Evolutionary conservation across 2,113 vertebrate species (phyloP).

Genomic region (Zosterops hypoxanthus): DNA sequence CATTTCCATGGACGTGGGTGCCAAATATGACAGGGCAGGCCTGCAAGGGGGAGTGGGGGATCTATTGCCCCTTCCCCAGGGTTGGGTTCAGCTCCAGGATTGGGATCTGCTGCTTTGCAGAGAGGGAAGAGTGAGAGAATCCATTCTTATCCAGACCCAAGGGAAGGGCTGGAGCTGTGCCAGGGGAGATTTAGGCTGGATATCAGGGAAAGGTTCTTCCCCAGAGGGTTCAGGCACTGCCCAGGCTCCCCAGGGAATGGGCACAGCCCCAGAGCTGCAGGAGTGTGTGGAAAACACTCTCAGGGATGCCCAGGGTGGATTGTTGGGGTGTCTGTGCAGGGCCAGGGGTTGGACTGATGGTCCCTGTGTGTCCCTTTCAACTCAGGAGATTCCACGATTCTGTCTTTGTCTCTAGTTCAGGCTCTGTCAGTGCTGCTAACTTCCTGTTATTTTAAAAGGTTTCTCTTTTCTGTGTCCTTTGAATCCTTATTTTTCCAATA

Average conservation of each 20-base stretch:
- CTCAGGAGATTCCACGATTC: background rate
- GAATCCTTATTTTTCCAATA: background rate
- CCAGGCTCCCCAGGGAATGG: background rate
- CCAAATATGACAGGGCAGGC: background rate
- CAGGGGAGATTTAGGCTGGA: rapidly evolving
- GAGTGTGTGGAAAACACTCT: rapidly evolving
- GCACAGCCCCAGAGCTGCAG: background rate
- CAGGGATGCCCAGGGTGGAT: background rate
- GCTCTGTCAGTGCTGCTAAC: background rate
- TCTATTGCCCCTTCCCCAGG: background rate
- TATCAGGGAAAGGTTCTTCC: rapidly evolving
- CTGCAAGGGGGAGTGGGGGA: background rate
- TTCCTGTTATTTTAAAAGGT: background rate
- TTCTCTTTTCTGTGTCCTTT: background rate
- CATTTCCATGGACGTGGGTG: background rate
- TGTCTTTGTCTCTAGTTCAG: background rate
- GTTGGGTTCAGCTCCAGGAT: background rate
- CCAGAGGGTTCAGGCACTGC: background rate
- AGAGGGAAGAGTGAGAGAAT: background rate
- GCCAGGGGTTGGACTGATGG: background rate
- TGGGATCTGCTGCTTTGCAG: background rate
- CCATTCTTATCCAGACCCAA: background rate
- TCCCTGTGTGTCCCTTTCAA: background rate
- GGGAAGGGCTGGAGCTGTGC: background rate
- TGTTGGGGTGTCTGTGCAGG: background rate